A percentile compares a stretch with the other conserved stretches of the same genome.
phyloP scores from a whole-genome alignment of 2,888 invertebrate species.

The Platycheirus rosarum region DNA sequence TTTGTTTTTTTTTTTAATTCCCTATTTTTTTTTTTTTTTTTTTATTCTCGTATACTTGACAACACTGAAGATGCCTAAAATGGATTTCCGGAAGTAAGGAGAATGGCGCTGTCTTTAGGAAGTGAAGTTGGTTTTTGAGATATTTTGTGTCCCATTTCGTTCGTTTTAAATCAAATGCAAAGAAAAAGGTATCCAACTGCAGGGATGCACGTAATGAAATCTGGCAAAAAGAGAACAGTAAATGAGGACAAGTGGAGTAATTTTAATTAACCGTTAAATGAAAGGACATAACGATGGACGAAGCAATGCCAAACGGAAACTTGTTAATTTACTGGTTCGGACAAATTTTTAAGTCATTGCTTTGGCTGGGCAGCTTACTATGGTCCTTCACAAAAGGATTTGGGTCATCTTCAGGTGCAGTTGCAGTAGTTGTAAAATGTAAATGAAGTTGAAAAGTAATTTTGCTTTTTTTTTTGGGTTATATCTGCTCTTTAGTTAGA shows the following conservation, averaged over 20 bases:
- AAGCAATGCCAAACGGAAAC: slow-evolving; percentile 53
- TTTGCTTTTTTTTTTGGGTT: too few species aligned
- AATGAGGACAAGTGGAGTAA: slow-evolving; percentile 57
- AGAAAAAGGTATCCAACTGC: slow-evolving; percentile 7
- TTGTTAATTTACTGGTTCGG: slow-evolving; percentile 61
- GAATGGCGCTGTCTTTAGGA: background rate
- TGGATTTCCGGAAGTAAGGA: slow-evolving; percentile 25
- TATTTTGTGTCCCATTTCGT: background rate
- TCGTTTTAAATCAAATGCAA: slow-evolving; percentile 49
- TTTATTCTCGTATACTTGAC: slow-evolving; percentile 33
- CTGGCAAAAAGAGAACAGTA: slow-evolving; percentile 3
- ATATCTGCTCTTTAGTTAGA: too few species aligned
- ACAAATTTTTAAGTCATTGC: slow-evolving; percentile 43
- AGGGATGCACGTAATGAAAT: slow-evolving; percentile 45
- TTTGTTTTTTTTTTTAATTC: slow-evolving; percentile 22
- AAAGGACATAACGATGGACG: slow-evolving; percentile 46
- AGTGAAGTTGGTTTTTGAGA: background rate
- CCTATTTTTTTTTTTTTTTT: slow-evolving; percentile 3
- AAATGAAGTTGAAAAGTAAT: background rate
- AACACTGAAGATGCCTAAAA: slow-evolving; percentile 40
- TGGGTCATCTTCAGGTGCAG: slow-evolving; percentile 43
- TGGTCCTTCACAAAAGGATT: slow-evolving; percentile 37
- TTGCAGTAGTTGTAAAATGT: slow-evolving; percentile 3
- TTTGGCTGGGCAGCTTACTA: background rate
- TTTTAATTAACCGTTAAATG: slow-evolving; percentile 68